These are phyloP conservation scores for human DNA, from an alignment of 2,113 vertebrate genomes.

Conservation along the genomic window GRCh38 chr4:81137001-81137500, in stretches of 20 bases:
- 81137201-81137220: background rate
- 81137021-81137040: background rate
- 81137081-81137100: background rate
- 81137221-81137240: background rate
- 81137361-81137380: background rate
- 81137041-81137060: background rate
- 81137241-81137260: background rate
- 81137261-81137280: background rate
- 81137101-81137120: background rate
- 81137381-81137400: slow-evolving; percentile 92
- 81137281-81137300: background rate
- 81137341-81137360: background rate
- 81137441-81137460: slow-evolving; percentile 95
- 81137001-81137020: background rate
- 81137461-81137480: slow-evolving; percentile 94
- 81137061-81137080: background rate
- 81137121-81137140: background rate
- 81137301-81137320: background rate
- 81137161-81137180: background rate
- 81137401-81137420: slow-evolving; percentile 94
- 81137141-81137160: background rate
- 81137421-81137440: slow-evolving; percentile 94
- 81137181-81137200: background rate
- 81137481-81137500: slow-evolving; percentile 81
- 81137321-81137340: background rate